Evolutionary conservation across 2,888 invertebrate genomes (phyloP).

Genomic region (Gari tellinella): DNA sequence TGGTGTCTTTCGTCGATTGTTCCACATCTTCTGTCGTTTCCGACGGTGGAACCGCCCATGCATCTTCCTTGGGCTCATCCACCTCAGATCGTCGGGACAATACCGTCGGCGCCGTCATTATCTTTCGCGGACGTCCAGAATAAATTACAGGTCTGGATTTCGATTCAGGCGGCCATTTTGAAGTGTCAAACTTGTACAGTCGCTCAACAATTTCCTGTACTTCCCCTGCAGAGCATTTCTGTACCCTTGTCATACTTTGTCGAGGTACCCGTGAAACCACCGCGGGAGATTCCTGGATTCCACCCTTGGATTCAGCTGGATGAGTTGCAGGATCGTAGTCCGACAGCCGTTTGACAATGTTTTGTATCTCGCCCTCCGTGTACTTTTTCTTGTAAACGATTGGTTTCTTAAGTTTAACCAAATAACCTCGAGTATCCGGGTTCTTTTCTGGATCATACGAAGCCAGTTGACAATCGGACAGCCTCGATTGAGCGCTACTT

Average conservation of each 20-base stretch:
- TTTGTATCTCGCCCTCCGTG: constrained; percentile 61
- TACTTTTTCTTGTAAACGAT: constrained; percentile 70
- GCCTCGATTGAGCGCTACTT: constrained; percentile 45
- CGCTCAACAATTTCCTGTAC: constrained; percentile 72
- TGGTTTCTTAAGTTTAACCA: constrained; percentile 60
- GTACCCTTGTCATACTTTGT: constrained; percentile 63
- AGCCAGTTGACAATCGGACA: constrained; percentile 48
- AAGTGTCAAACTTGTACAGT: constrained; percentile 59
- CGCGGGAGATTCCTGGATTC: constrained; percentile 36
- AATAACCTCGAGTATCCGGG: constrained; percentile 65
- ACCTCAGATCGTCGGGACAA: not conserved
- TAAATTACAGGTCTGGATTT: constrained; percentile 31
- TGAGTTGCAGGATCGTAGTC: constrained; percentile 60
- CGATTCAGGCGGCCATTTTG: constrained; percentile 61
- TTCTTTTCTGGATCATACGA: constrained; percentile 65
- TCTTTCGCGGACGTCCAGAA: constrained; percentile 41
- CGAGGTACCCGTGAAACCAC: constrained; percentile 60
- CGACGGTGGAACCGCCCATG: not conserved
- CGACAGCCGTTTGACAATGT: constrained; percentile 63
- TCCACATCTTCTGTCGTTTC: not conserved
- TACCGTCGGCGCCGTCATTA: constrained; percentile 41
- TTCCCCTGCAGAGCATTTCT: constrained; percentile 66
- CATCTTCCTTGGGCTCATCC: not conserved
- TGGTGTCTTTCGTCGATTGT: constrained; percentile 7
- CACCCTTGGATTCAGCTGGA: constrained; percentile 62